Percentiles rank a stretch among this genome's conserved stretches.
Conservation (phyloP, 2,797 vertebrate genomes). For the Phrynocephalus vlangalii region DNA sequence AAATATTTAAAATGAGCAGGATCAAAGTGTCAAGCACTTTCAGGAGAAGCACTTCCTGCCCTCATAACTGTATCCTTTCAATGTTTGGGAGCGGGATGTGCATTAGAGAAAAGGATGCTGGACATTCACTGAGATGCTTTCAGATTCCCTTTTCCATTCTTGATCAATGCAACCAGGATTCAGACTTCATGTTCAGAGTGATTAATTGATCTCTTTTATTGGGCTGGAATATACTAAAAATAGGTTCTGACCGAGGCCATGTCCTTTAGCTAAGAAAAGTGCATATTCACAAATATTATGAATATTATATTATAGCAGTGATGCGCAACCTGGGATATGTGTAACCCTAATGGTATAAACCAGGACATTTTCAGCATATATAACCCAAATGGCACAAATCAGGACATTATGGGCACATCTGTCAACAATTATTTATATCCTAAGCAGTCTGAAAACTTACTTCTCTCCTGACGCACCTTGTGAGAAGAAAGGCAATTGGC, state of each 20-base stretch:
- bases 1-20: neutral
- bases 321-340: too few relatives aligned
- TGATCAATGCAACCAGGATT: neutral
- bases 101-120: neutral
- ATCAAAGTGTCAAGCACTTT: neutral
- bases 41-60: neutral
- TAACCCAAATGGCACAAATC: too few relatives aligned
- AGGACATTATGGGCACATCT: too few relatives aligned
- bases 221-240: neutral
- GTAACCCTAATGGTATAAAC: too few relatives aligned
- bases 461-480: too few relatives aligned
- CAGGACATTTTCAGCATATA: too few relatives aligned
- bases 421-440: too few relatives aligned
- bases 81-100: neutral
- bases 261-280: neutral
- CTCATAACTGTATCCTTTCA: neutral
- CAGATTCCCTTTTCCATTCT: neutral
- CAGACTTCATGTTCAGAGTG: neutral
- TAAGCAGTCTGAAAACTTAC: too few relatives aligned
- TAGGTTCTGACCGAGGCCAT: neutral
- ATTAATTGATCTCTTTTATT: neutral
- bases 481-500: too few relatives aligned
- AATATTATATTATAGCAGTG: too few relatives aligned
- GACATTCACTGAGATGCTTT: neutral
- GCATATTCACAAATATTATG: neutral